phyloP scores from a whole-genome alignment of 2,888 invertebrate species.

The Steinernema scapterisci region DNA sequence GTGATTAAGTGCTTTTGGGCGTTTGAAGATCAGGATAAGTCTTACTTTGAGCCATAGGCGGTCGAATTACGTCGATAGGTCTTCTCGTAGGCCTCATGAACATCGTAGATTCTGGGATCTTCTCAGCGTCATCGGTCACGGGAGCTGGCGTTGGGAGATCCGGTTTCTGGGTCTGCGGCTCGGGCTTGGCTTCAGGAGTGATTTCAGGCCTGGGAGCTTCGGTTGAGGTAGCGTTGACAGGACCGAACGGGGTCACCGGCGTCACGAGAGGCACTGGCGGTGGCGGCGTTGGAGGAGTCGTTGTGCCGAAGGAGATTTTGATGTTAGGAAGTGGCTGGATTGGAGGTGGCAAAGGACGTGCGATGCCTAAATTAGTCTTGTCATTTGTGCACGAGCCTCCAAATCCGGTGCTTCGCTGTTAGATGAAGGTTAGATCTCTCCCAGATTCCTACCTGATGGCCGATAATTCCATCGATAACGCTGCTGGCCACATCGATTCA shows the following conservation, averaged over 20 bases:
- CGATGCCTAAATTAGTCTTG: neutral
- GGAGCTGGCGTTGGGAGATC: constrained; percentile 39
- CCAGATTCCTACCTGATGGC: constrained; percentile 48
- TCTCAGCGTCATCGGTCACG: constrained; percentile 34
- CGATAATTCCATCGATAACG: constrained; percentile 60
- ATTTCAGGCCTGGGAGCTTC: constrained; percentile 28
- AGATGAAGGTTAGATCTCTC: neutral
- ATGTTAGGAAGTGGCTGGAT: constrained; percentile 18
- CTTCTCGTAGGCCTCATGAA: neutral
- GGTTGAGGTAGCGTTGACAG: constrained; percentile 34
- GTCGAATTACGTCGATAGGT: constrained; percentile 10
- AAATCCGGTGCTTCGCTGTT: neutral
- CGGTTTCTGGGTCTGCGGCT: neutral
- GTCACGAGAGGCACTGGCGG: constrained; percentile 32
- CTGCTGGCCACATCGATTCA: constrained; percentile 41
- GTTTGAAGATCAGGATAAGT: too few relatives aligned
- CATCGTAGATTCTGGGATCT: neutral
- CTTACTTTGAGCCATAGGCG: neutral
- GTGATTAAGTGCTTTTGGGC: too few relatives aligned
- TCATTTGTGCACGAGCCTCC: too few relatives aligned
- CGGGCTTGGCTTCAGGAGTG: neutral
- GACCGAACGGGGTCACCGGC: constrained; percentile 34
- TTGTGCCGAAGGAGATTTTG: constrained; percentile 19
- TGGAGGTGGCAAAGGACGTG: constrained; percentile 11
- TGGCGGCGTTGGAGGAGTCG: constrained; percentile 6